phyloP scores from a whole-genome alignment of 1,140 invertebrate genomes.

The Zeugodacus cucurbitae region DNA sequence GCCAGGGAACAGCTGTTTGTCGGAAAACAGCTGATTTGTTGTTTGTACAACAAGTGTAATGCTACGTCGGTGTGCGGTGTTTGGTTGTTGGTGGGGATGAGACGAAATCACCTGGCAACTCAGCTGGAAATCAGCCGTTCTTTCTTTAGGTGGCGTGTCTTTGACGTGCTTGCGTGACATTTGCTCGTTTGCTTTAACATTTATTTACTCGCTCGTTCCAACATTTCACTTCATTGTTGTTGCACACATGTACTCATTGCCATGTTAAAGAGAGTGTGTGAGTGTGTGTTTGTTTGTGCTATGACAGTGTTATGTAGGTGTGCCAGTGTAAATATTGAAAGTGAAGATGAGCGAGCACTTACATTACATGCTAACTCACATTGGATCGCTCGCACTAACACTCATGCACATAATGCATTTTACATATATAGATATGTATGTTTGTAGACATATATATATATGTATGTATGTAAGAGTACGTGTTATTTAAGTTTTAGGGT shows the following conservation, averaged over 20 bases:
- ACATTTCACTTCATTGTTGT: not conserved
- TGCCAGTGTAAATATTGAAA: constrained; percentile 38
- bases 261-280: not conserved
- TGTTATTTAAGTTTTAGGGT: not conserved
- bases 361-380: too few species aligned
- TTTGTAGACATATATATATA: not conserved
- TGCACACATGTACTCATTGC: not conserved
- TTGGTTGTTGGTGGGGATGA: not conserved
- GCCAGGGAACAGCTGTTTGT: not conserved
- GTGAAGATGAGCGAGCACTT: not conserved
- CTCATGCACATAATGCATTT: not conserved
- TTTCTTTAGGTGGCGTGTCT: constrained; percentile 37
- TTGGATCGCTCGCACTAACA: too few species aligned
- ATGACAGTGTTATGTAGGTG: not conserved
- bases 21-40: not conserved
- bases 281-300: not conserved
- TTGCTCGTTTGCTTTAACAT: constrained; percentile 6
- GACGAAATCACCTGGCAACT: constrained; percentile 64
- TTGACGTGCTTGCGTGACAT: not conserved
- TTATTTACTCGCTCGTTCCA: not conserved
- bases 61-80: not conserved
- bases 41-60: not conserved
- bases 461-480: not conserved
- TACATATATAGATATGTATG: not conserved
- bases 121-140: constrained; percentile 65